Base-by-base conservation (phyloP, 2,888 invertebrate species). In the Nipponacmea schrenckii region DNA sequence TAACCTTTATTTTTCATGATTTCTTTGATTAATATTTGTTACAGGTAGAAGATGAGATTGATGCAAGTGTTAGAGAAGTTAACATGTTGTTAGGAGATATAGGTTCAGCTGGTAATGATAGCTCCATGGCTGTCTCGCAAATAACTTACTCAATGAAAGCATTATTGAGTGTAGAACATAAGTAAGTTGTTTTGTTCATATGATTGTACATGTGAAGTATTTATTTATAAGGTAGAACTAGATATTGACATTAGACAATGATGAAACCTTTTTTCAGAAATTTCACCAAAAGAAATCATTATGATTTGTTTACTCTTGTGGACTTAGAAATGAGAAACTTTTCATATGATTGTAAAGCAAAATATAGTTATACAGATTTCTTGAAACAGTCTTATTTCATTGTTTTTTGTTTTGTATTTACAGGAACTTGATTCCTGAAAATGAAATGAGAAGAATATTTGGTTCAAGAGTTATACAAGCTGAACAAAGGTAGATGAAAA, bases 381-480 rank as follows among this genome's bases (percentile, higher is more conserved):
- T n/a, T n/a, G 31, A 31, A 4, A 31, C 7, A 31, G 31, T 31
- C 4, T 4, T 31, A 31, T 31, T 31, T 31, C n/a, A 31, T 2
- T 31, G 31, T 31, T 39, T 8, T 65, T 63, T 56, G 24, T 12
- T 48, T 8, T 67, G 44, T 14, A 64, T 63, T 73, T 77, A 5
- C 79, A 93, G 93, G 84, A 91, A 94, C 87, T 89, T 95, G 27
- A 94, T 94, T 90, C 92, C 94, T 15, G 93, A 93, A 78, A 94
- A 94, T 90, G 95, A 95, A 89, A 90, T 95, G 86, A 93, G 93
- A 75, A 91, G 93, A 84, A 94, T 94, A 83, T 95, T 95, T 91
- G 95, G 95, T 27, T 93, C 93, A 26, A 93, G 93, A 88, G 93
- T 94, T 69, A 92, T 94, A 27, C 93, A 93, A 88, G 91, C 92